Evolutionary conservation across 2,113 vertebrate species (phyloP).

Genomic region (Burhinus bistriatus): DNA sequence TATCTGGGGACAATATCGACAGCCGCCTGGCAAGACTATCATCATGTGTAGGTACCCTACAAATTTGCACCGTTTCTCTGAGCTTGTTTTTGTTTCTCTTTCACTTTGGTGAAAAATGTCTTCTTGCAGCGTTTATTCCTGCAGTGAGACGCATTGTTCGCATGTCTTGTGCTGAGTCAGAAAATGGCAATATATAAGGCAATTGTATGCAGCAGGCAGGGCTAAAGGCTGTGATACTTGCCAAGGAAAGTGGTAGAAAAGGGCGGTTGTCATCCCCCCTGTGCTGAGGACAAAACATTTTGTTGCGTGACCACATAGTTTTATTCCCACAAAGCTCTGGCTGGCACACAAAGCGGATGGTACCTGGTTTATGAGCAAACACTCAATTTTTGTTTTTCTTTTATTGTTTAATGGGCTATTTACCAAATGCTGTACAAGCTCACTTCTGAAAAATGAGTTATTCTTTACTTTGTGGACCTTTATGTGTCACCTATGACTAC

Average conservation of each 20-base stretch:
- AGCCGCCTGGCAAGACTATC: background rate
- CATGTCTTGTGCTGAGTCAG: background rate
- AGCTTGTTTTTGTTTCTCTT: background rate
- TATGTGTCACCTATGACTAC: background rate
- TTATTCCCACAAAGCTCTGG: background rate
- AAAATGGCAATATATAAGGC: background rate
- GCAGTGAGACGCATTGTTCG: rapidly evolving
- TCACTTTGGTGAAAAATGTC: background rate
- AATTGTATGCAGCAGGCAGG: background rate
- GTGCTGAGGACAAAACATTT: background rate
- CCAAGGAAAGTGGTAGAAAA: background rate
- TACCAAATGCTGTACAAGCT: background rate
- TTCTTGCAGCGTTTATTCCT: background rate
- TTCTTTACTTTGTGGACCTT: background rate
- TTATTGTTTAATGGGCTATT: background rate
- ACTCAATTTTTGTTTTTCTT: background rate
- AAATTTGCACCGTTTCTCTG: background rate
- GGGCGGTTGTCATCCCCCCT: background rate
- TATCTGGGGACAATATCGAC: background rate
- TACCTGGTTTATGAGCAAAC: background rate
- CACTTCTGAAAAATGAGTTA: background rate
- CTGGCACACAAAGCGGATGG: rapidly evolving
- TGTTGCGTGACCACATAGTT: rapidly evolving
- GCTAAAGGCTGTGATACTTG: rapidly evolving
- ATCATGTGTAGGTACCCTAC: rapidly evolving